Percentiles rank a stretch among this genome's conserved stretches.
Conservation (phyloP, 2,888 invertebrate species). For the Neria commutata region DNA sequence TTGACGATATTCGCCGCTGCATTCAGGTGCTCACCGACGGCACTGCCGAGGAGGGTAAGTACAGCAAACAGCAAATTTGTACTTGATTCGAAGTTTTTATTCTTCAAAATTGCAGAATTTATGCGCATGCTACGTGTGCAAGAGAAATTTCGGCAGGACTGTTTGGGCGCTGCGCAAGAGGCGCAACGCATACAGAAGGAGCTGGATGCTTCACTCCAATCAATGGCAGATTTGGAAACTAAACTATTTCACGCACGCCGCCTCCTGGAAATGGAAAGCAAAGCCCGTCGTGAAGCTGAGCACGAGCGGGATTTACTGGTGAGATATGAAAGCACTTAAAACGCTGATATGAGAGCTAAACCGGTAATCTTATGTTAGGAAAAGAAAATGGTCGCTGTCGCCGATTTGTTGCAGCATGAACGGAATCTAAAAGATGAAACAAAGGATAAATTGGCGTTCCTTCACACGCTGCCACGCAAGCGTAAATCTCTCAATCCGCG, state of each 20-base stretch:
- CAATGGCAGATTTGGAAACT: constrained; percentile 76
- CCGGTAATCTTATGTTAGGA: constrained; percentile 66
- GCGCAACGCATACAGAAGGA: constrained; percentile 74
- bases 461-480: constrained; percentile 69
- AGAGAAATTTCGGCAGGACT: constrained; percentile 74
- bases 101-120: constrained; percentile 67
- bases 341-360: not conserved
- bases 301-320: constrained; percentile 77
- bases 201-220: constrained; percentile 73
- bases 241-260: constrained; percentile 82
- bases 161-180: constrained; percentile 74
- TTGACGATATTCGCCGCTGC: constrained; percentile 75
- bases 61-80: not conserved
- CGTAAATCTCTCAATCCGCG: constrained; percentile 61
- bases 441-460: constrained; percentile 79
- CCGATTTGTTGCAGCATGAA: constrained; percentile 76
- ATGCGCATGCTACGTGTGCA: constrained; percentile 74
- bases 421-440: constrained; percentile 79
- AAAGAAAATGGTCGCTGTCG: constrained; percentile 73
- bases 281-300: constrained; percentile 71
- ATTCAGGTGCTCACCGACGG: constrained; percentile 70
- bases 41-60: constrained; percentile 72
- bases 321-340: constrained; percentile 37
- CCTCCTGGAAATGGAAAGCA: constrained; percentile 80
- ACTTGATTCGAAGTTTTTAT: not conserved